Conservation (phyloP, 64 coral and sea anemone genomes). For the Stichodactyla helianthus region DNA sequence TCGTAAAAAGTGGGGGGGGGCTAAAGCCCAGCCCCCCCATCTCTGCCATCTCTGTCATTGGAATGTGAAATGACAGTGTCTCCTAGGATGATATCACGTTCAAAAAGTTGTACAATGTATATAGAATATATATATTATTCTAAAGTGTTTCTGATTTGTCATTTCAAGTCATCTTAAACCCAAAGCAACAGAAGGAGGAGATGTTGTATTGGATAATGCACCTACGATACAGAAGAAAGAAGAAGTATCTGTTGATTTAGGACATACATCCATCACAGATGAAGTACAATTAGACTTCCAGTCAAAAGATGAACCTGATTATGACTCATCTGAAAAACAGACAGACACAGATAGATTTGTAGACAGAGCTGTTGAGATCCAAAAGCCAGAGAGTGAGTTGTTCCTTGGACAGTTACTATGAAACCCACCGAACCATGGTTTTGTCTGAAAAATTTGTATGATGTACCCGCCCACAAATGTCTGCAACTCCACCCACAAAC, state of each 20-base stretch:
- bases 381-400: neutral
- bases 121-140: too few species aligned
- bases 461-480: too few species aligned
- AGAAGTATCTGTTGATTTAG: neutral
- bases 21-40: too few species aligned
- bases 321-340: neutral
- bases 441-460: too few species aligned
- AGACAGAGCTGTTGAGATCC: neutral
- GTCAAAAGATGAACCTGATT: neutral
- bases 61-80: too few species aligned
- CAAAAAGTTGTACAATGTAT: too few species aligned
- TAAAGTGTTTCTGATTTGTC: neutral
- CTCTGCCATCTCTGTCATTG: too few species aligned
- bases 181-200: neutral
- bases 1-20: too few species aligned
- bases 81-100: too few species aligned
- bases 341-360: neutral
- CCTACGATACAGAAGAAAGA: neutral
- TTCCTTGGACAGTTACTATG: neutral
- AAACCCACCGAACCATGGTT: too few species aligned
- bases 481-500: too few species aligned
- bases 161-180: neutral
- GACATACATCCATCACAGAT: neutral
- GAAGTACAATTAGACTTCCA: neutral
- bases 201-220: neutral